A percentile compares a stretch with the other conserved stretches of the same genome.
phyloP scores from a whole-genome alignment of 2,888 invertebrate genomes.

The Onchidella celtica region DNA sequence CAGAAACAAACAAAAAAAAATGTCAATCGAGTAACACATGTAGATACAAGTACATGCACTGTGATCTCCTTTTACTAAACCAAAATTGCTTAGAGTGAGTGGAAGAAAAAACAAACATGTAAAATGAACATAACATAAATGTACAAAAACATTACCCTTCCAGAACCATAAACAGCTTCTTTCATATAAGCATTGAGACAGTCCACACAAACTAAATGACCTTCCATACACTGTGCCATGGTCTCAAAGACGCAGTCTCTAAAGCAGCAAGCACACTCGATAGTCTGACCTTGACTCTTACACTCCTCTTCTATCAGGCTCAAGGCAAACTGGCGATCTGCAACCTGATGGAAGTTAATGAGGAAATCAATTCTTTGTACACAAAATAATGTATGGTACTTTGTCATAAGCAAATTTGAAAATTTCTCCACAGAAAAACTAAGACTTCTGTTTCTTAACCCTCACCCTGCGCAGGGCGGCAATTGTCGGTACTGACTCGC shows the following conservation, averaged over 20 bases:
- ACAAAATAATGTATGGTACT: too few species aligned
- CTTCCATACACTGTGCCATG: constrained; percentile 76
- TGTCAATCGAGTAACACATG: too few species aligned
- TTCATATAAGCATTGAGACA: constrained; percentile 70
- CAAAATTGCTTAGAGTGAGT: too few species aligned
- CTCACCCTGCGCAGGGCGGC: too few species aligned
- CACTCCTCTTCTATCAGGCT: constrained; percentile 17
- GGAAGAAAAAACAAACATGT: background rate
- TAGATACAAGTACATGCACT: too few species aligned
- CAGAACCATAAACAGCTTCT: constrained; percentile 73
- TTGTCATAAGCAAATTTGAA: too few species aligned
- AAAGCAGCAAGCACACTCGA: constrained; percentile 77
- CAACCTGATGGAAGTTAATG: constrained; percentile 14
- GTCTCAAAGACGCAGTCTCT: constrained; percentile 69
- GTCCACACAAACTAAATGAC: constrained; percentile 75
- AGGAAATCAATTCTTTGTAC: background rate
- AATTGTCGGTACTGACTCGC: too few species aligned
- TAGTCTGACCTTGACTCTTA: constrained; percentile 61
- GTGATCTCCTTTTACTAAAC: too few species aligned
- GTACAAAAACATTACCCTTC: constrained; percentile 62
- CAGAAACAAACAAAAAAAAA: too few species aligned
- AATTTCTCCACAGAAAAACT: too few species aligned
- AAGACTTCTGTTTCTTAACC: too few species aligned
- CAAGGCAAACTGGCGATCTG: constrained; percentile 3
- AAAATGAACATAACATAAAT: too few species aligned